Evolutionary conservation across 2,888 invertebrate species (phyloP), one percentile per base, ranked within the genome.

Genomic region (Cetonia aurata): DNA sequence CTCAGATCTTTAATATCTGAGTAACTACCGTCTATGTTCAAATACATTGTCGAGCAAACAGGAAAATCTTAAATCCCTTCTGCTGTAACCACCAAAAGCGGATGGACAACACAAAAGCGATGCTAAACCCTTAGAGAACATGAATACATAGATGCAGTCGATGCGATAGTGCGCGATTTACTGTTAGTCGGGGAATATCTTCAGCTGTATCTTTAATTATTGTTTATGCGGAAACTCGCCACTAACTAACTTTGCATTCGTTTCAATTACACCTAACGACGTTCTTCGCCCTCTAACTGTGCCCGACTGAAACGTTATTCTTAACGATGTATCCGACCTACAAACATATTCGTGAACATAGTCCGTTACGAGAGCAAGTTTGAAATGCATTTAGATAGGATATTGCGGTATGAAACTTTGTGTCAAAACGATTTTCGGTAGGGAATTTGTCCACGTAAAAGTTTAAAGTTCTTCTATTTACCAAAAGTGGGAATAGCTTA

Each of bases 251-350:
- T 4, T 41, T 41, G 17, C 57, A 57, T 57, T 57, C 41, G 10
- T 57, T 42, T 57, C 57, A 41, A 57, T 57, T 57, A 41, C 17
- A 57, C 15, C 3, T 57, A 57, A 57, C 41, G 57, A 57, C 41
- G 57, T 57, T 57, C 25, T 25, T 25, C 57, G 57, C 41, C 41
- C 57, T 57, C 37, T 57, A 57, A 57, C 42, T 41, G 57, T 56
- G 37, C 13, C 15, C 56, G 56, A 37, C 41, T 3, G 31, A 33
- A 55, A 55, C 55, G 57, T 57, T 57, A 57, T 41, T 41, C 57
- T 19, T 12, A 42, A 41, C 37, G 41, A 57, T 37, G 41, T 41
- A 41, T 15, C 17, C 17, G 10, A 41, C 42, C 56, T 56, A 41
- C 37, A 15, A 25, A 33, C n/a, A 41, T 41, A 41, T 50, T 17